phyloP scores from a whole-genome alignment of 1,140 invertebrate genomes.

The roundworm (Caenorhabditis elegans) region DNA sequence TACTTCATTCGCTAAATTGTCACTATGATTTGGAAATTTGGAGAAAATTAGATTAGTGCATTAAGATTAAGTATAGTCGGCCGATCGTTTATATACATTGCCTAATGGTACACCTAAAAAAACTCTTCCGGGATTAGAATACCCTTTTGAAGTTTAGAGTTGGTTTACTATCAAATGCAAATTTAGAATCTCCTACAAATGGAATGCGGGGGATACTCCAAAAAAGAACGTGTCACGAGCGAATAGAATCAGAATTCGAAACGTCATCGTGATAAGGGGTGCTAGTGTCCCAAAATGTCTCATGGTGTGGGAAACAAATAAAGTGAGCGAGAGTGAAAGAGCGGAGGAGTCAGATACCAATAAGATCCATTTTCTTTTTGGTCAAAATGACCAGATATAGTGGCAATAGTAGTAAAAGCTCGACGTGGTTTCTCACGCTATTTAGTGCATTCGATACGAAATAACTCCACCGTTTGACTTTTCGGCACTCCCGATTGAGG shows the following conservation, averaged over 20 bases:
- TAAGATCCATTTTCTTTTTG: not conserved
- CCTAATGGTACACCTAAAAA: no score
- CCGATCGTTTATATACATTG: no score
- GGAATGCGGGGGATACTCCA: not conserved
- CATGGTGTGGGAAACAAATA: slow-evolving; percentile 30
- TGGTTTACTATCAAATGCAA: no score
- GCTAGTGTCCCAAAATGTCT: slow-evolving; percentile 2
- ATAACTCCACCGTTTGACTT: not conserved
- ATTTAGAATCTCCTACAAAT: not conserved
- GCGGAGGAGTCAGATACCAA: not conserved
- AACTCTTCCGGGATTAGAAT: no score
- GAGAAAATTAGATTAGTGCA: no score
- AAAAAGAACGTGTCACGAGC: not conserved
- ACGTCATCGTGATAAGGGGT: slow-evolving; percentile 24
- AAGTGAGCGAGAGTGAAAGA: no score
- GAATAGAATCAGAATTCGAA: not conserved
- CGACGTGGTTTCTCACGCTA: not conserved
- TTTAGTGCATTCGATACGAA: not conserved
- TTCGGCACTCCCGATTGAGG: not conserved
- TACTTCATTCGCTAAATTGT: no score
- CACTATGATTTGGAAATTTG: no score
- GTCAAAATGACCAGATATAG: slow-evolving; percentile 1
- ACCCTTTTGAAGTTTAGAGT: no score
- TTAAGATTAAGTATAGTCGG: no score
- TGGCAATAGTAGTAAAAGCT: not conserved